phyloP scores from a whole-genome alignment of 2,797 vertebrate species.

The Myotis pilosus region DNA sequence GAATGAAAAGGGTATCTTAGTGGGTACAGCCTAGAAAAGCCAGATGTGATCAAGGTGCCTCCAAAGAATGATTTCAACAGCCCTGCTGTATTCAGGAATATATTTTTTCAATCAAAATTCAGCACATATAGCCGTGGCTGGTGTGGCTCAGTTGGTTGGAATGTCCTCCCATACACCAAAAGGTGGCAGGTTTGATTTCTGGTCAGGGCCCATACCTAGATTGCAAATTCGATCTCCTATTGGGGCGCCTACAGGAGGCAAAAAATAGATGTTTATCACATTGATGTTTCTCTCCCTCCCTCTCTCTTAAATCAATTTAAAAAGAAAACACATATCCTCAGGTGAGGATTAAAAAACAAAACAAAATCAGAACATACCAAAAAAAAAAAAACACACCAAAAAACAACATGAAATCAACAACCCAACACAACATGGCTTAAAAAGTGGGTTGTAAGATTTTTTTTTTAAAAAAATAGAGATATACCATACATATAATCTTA shows the following conservation, averaged over 20 bases:
- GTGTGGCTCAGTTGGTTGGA: background rate
- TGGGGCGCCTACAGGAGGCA: background rate
- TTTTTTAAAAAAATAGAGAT: background rate
- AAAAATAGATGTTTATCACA: background rate
- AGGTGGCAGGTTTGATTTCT: background rate
- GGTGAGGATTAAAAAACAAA: background rate
- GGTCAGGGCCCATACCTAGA: background rate
- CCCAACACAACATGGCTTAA: background rate
- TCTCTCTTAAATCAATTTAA: background rate
- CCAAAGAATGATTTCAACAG: background rate
- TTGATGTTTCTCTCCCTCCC: background rate
- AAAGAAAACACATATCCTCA: background rate
- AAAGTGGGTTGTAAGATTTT: background rate
- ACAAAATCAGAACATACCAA: background rate
- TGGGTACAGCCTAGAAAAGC: background rate
- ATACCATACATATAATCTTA: slow-evolving; percentile 1
- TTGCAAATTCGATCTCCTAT: background rate
- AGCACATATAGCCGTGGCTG: background rate
- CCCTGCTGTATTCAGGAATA: background rate
- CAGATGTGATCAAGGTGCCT: background rate
- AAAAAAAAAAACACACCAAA: no score
- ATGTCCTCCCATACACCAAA: background rate
- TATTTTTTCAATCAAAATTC: slow-evolving; percentile 27
- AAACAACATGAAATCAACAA: background rate
- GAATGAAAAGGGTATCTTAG: background rate